A percentile compares a stretch with the other conserved stretches of the same genome.
phyloP scores from a whole-genome alignment of 2,113 vertebrate genomes.

The Xiphias gladius region DNA sequence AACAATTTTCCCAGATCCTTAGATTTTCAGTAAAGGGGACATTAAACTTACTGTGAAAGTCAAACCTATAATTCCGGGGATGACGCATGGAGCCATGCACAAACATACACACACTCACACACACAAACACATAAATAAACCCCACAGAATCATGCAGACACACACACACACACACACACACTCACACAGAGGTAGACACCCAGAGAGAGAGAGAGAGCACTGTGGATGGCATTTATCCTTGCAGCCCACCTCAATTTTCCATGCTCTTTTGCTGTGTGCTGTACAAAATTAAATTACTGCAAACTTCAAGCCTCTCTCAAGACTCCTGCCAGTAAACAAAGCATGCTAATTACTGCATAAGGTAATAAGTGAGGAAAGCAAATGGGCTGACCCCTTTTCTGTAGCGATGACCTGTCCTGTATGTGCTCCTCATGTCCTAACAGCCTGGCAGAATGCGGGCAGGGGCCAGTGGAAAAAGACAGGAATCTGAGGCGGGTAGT shows the following conservation, averaged over 20 bases:
- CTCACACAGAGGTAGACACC: slow-evolving; percentile 14
- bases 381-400: slow-evolving; percentile 45
- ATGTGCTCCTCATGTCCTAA: slow-evolving; percentile 64
- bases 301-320: slow-evolving; percentile 66
- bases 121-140: slow-evolving; percentile 60
- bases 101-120: slow-evolving; percentile 18
- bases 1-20: slow-evolving; percentile 46
- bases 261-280: slow-evolving; percentile 55
- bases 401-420: slow-evolving; percentile 58
- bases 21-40: slow-evolving; percentile 44
- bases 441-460: slow-evolving; percentile 47
- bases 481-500: slow-evolving; percentile 66
- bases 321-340: slow-evolving; percentile 69
- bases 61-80: slow-evolving; percentile 69
- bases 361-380: slow-evolving; percentile 51
- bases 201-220: slow-evolving; percentile 34
- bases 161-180: slow-evolving; percentile 32
- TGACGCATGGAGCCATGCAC: slow-evolving; percentile 45
- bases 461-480: slow-evolving; percentile 72
- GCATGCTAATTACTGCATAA: slow-evolving; percentile 64
- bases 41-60: slow-evolving; percentile 64
- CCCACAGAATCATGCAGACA: slow-evolving; percentile 42
- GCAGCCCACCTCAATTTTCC: slow-evolving; percentile 75
- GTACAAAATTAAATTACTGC: slow-evolving; percentile 74
- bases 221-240: slow-evolving; percentile 67